Conservation (phyloP, 1,140 invertebrate species). For the Cepaea nemoralis region DNA sequence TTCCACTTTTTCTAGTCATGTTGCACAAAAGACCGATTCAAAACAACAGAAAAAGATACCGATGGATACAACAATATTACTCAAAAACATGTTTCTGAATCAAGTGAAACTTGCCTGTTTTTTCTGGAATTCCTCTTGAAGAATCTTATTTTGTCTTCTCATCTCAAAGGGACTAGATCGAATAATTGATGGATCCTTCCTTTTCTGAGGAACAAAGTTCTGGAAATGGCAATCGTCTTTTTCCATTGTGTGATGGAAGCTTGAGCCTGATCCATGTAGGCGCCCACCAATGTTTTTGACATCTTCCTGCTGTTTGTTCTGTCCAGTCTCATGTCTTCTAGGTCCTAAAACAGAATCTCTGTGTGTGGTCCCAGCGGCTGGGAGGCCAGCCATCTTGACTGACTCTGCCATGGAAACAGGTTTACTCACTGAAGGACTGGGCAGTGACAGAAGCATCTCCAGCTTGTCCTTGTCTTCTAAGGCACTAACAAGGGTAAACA, state of each 20-base stretch:
- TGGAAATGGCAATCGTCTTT: background rate
- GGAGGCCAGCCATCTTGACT: background rate
- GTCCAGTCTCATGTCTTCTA: background rate
- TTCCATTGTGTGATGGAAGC: background rate
- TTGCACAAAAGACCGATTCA: too few relatives aligned
- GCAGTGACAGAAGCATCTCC: slow-evolving; percentile 49
- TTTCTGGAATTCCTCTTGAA: slow-evolving; percentile 61
- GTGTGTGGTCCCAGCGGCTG: background rate
- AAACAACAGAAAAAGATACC: too few relatives aligned
- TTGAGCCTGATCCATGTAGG: background rate
- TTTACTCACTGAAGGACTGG: slow-evolving; percentile 53
- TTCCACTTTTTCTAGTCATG: too few relatives aligned
- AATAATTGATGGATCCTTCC: slow-evolving; percentile 21
- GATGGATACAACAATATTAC: too few relatives aligned
- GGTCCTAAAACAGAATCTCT: background rate
- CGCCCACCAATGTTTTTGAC: background rate
- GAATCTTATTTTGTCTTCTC: slow-evolving; percentile 54
- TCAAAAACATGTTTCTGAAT: slow-evolving; percentile 1
- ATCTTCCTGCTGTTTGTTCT: background rate
- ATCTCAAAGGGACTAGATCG: slow-evolving; percentile 46
- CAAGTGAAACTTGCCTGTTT: slow-evolving; percentile 51
- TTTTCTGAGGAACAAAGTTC: slow-evolving; percentile 8
- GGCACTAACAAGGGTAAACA: slow-evolving; percentile 63
- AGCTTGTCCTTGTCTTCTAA: slow-evolving; percentile 60
- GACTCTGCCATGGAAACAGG: slow-evolving; percentile 32